Percentiles rank a stretch among this genome's conserved stretches.
Conservation (phyloP, 2,888 invertebrate species). For the Saturnia pavonia region DNA sequence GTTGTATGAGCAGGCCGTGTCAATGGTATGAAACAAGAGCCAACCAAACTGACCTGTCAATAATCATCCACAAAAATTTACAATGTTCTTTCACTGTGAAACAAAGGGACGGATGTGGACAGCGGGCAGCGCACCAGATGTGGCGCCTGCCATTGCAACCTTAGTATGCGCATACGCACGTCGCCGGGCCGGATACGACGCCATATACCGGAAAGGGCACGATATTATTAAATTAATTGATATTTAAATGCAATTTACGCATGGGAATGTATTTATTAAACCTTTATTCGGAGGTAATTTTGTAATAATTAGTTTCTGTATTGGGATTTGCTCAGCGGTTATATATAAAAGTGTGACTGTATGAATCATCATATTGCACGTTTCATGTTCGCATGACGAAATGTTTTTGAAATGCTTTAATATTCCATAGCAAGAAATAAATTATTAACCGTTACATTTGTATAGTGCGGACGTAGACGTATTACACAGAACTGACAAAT, state of each 20-base stretch:
- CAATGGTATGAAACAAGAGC: background rate
- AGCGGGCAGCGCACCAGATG: constrained; percentile 44
- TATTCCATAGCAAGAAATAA: background rate
- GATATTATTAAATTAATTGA: constrained; percentile 65
- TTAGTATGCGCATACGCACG: constrained; percentile 64
- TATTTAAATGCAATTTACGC: constrained; percentile 56
- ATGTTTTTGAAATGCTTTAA: background rate
- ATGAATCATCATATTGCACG: background rate
- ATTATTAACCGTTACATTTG: constrained; percentile 1
- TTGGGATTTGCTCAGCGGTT: background rate
- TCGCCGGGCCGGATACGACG: constrained; percentile 52
- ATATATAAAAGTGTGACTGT: background rate
- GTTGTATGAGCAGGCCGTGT: background rate
- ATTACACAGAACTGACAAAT: background rate
- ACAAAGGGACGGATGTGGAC: constrained; percentile 20
- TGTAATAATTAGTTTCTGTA: background rate
- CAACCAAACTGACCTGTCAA: constrained; percentile 3
- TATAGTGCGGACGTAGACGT: background rate
- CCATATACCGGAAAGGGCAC: constrained; percentile 56
- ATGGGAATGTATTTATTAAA: constrained; percentile 22
- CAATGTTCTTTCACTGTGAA: constrained; percentile 11
- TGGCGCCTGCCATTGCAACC: constrained; percentile 52
- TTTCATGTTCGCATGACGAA: background rate
- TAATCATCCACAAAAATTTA: constrained; percentile 10
- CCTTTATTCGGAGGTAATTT: constrained; percentile 14